phyloP scores from a whole-genome alignment of 2,113 vertebrate genomes.

The Cygnus buccinator region DNA sequence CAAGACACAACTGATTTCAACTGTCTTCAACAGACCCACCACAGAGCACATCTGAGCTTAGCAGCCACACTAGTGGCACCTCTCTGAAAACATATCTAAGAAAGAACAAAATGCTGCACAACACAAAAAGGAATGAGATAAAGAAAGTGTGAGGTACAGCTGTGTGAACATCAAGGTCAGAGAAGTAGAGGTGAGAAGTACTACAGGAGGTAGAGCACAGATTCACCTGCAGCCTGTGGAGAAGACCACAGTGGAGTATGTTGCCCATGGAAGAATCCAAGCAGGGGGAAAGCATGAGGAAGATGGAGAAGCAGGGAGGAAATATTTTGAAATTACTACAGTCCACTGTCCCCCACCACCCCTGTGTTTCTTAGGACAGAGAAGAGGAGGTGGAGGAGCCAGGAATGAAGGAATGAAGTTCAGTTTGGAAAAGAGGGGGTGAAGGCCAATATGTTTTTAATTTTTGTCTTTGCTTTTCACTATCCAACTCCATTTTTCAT shows the following conservation, averaged over 20 bases:
- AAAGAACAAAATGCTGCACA: neutral
- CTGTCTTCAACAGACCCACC: accelerated
- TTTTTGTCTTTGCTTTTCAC: neutral
- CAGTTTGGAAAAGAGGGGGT: neutral
- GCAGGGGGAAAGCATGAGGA: neutral
- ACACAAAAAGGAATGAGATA: neutral
- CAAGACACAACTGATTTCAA: neutral
- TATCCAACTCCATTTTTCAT: neutral
- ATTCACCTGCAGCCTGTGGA: neutral
- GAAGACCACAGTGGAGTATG: accelerated
- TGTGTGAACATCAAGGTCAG: neutral
- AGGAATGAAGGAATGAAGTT: neutral
- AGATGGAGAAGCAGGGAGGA: neutral
- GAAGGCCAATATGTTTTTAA: neutral
- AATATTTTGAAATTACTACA: neutral
- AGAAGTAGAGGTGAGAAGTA: neutral
- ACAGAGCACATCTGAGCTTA: accelerated
- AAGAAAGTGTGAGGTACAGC: neutral
- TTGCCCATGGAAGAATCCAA: neutral
- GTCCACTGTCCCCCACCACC: accelerated
- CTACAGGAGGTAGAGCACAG: neutral
- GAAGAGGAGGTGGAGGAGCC: accelerated
- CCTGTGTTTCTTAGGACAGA: accelerated
- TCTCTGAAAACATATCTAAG: neutral
- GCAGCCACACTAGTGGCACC: accelerated